Base-by-base conservation (phyloP, 1,140 invertebrate species). In the Trigoniulus corallinus region DNA sequence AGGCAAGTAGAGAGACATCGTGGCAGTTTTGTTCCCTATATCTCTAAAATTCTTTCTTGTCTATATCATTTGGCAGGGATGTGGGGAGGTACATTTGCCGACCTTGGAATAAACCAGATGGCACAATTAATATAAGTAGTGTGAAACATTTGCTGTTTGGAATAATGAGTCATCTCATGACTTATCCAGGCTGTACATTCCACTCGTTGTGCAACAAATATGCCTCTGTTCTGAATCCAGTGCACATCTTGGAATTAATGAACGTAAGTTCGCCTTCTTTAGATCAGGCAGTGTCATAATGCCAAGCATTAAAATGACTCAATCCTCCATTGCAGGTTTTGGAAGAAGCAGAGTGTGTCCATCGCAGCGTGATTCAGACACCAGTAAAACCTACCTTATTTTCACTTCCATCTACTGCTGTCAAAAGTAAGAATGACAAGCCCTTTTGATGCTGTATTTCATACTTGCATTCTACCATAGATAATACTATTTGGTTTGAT, bases 71-170 rank as follows among this genome's bases (percentile, higher is more conserved):
- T 23, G 22, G 27, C 20, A 18, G 25, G 10, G 12, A 4, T 15
- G 21, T 7, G n/a, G 25, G 4, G 7, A 25, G 20, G 4, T 34
- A 37, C 21, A 22, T 47, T 25, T 20, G 4, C 50, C 67, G 76
- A 53, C 80, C 81, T 0, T 87, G 84, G 84, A 76, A 80, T 48
- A 72, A 77, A 52, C 71, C 85, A 3, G 79, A 86, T 62, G 83
- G 82, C 1, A 69, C 72, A 1, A 58, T 87, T 1, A 85, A 87
- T 64, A 68, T 75, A 23, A 64, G 75, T 39, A 72, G 80, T 1
- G 64, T 87, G 18, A 77, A 80, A 58, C 73, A 76, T 27, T 77
- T 82, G 73, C 53, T 86, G 26, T 75, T 77, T 24, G 69, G 75
- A 12, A 58, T 85, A 42, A 63, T 83, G 24, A 70, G 74, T 3